Percentiles rank a stretch among this genome's conserved stretches.
These are phyloP conservation scores for Butastur rufipennis DNA, from an alignment of 2,113 vertebrate species.

Conservation along the genomic window DNA sequence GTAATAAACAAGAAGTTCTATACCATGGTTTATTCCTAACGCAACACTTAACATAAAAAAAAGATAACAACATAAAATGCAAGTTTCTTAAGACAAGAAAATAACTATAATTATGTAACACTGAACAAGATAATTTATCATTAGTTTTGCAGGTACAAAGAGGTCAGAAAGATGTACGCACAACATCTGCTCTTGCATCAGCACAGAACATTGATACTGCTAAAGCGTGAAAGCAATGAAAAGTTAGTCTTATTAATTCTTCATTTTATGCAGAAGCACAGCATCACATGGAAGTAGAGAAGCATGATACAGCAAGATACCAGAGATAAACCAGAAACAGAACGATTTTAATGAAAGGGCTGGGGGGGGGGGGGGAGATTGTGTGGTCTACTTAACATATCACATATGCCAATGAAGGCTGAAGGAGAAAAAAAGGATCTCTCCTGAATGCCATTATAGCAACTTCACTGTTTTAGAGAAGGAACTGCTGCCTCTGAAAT, in stretches of 20 bases:
- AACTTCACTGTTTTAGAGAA: background rate
- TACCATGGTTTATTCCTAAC: background rate
- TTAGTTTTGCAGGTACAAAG: background rate
- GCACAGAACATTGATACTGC: background rate
- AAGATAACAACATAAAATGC: background rate
- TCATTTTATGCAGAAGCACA: background rate
- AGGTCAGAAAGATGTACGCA: background rate
- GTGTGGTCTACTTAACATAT: background rate
- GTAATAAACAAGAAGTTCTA: background rate
- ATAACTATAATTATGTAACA: background rate
- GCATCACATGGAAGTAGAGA: background rate
- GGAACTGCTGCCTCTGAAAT: background rate
- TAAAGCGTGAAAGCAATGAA: background rate
- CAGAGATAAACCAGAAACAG: background rate
- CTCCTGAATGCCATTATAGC: background rate
- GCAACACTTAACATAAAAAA: background rate
- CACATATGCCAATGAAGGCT: background rate
- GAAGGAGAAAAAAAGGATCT: background rate
- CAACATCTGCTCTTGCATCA: background rate
- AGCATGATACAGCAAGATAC: accelerated
- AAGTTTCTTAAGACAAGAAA: background rate
- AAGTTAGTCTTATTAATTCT: background rate
- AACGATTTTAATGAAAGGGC: background rate
- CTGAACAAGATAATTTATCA: background rate
- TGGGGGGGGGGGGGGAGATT: background rate